These are phyloP conservation scores for Macrostomum cliftonense DNA, from an alignment of 2,888 invertebrate species.

Conservation along the genomic window DNA sequence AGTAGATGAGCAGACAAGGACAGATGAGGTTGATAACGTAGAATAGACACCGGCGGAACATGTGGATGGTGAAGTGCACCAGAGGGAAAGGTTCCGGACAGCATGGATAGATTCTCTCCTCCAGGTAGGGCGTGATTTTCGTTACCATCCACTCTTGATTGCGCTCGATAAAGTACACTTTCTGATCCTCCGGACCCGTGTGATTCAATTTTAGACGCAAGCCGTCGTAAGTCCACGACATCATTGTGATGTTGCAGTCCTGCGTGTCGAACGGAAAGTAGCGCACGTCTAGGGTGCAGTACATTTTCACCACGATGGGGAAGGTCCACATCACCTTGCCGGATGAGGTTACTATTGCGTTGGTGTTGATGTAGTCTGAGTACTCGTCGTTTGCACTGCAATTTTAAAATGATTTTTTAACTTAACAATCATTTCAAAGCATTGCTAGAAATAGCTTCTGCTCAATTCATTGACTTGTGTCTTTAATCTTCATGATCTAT, in stretches of 20 bases:
- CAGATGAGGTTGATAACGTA: constrained; percentile 20
- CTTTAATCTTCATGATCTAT: no score
- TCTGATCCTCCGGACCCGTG: constrained; percentile 39
- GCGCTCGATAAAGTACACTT: constrained; percentile 51
- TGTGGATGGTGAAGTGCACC: constrained; percentile 20
- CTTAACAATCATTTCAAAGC: no score
- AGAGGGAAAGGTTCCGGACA: constrained; percentile 19
- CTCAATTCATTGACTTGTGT: no score
- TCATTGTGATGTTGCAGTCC: constrained; percentile 39
- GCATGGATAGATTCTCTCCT: constrained; percentile 16
- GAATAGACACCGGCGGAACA: constrained; percentile 18
- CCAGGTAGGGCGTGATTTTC: constrained; percentile 20
- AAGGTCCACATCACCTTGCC: constrained; percentile 42
- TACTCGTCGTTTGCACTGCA: constrained; percentile 17
- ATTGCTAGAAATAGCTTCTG: no score
- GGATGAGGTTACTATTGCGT: constrained; percentile 37
- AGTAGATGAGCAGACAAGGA: constrained; percentile 19
- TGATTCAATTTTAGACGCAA: constrained; percentile 29
- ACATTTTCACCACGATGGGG: constrained; percentile 39
- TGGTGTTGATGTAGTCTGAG: constrained; percentile 27
- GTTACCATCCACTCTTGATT: constrained; percentile 64
- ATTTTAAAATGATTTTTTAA: no score
- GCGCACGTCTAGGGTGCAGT: constrained; percentile 40
- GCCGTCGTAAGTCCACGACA: constrained; percentile 41
- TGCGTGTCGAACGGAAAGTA: constrained; percentile 42